Percentiles rank a stretch among this genome's conserved stretches.
Evolutionary conservation across 2,888 invertebrate genomes (phyloP).

Genomic region (Hyposoter dolosus): DNA sequence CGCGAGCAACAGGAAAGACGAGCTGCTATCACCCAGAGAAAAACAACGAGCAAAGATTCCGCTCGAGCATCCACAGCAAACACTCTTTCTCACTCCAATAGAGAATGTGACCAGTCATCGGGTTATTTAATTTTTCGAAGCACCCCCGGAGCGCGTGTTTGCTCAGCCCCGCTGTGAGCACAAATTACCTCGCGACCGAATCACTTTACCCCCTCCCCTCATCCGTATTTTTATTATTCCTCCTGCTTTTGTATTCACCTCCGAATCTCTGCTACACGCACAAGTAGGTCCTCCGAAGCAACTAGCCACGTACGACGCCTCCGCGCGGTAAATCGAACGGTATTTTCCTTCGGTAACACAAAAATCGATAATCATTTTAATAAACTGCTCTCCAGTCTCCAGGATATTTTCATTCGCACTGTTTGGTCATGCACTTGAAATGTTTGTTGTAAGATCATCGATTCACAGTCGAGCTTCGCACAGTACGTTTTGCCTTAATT

Average conservation of each 20-base stretch:
- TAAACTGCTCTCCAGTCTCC: constrained; percentile 14
- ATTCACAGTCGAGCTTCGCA: constrained; percentile 23
- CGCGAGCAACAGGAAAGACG: constrained; percentile 56
- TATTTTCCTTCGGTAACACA: constrained; percentile 7
- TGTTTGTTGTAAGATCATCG: constrained; percentile 17
- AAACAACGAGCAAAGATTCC: constrained; percentile 49
- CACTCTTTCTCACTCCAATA: constrained; percentile 76
- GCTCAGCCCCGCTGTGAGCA: constrained; percentile 88
- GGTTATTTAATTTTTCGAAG: constrained; percentile 86
- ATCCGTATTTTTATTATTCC: constrained; percentile 59
- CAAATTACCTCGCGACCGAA: constrained; percentile 88
- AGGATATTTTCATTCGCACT: constrained; percentile 1
- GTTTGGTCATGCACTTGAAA: constrained; percentile 41
- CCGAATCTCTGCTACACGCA: constrained; percentile 50
- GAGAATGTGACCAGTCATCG: constrained; percentile 88
- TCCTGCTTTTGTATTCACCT: constrained; percentile 38
- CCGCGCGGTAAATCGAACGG: constrained; percentile 21
- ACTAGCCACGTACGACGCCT: constrained; percentile 1
- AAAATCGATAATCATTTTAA: constrained; percentile 29
- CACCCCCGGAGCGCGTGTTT: constrained; percentile 86
- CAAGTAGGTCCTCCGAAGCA: constrained; percentile 55
- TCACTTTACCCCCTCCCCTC: constrained; percentile 76
- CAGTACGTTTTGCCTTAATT: constrained; percentile 44
- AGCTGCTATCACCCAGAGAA: constrained; percentile 49
- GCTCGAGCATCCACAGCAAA: constrained; percentile 50